Conservation (phyloP, 1,140 invertebrate genomes). For the Aphaenogaster floridana region DNA sequence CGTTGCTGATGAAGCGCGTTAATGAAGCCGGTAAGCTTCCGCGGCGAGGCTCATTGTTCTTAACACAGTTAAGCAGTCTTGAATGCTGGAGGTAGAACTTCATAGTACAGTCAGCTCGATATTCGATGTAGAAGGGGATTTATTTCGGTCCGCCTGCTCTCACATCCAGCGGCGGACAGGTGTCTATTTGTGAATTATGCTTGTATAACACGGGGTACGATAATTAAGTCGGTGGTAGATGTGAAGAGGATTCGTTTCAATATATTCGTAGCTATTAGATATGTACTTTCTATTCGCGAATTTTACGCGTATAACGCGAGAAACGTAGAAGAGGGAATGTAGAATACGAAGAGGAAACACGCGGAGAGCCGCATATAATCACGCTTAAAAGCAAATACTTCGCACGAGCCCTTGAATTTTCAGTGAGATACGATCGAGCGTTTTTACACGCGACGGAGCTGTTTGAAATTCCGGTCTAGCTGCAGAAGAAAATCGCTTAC, state of each 20-base stretch:
- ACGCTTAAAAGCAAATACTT: constrained; percentile 6
- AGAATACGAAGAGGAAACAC: background rate
- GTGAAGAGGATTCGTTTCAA: background rate
- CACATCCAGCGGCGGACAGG: background rate
- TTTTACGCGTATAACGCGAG: background rate
- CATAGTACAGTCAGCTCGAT: constrained; percentile 25
- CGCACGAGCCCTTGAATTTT: constrained; percentile 30
- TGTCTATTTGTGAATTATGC: constrained; percentile 21
- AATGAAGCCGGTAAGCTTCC: constrained; percentile 46
- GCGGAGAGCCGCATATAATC: background rate
- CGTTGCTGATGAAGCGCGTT: constrained; percentile 35
- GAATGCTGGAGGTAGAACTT: constrained; percentile 35
- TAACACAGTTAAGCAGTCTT: constrained; percentile 32
- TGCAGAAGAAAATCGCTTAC: constrained; percentile 50
- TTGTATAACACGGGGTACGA: background rate
- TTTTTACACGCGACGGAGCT: constrained; percentile 4
- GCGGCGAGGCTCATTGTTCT: constrained; percentile 45
- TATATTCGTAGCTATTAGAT: background rate
- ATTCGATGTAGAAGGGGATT: constrained; percentile 14
- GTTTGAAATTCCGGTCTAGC: constrained; percentile 45
- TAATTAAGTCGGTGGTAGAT: constrained; percentile 13
- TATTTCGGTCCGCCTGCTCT: constrained; percentile 18
- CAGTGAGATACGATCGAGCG: constrained; percentile 20
- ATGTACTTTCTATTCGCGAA: background rate
- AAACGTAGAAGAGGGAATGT: background rate